phyloP scores from a whole-genome alignment of 2,113 vertebrate species.

The Sylvilagus bachmani region DNA sequence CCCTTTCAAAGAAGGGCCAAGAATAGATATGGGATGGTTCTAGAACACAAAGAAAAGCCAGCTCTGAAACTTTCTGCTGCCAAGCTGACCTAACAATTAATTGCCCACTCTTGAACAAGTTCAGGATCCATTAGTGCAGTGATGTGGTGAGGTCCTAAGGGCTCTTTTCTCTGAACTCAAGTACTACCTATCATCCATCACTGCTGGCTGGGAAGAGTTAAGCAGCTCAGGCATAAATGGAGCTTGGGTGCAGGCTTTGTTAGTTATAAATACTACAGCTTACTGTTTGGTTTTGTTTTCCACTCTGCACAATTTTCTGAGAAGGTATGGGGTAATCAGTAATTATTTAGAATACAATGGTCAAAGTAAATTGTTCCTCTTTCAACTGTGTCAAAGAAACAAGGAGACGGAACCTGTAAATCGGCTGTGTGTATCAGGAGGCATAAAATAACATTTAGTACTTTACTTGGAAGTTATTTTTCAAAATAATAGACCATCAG shows the following conservation, averaged over 20 bases:
- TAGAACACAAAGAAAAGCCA: conserved; percentile 57
- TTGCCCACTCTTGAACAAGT: conserved; percentile 63
- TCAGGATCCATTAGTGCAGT: conserved; percentile 42
- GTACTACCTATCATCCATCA: neutral
- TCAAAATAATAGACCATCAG: neutral
- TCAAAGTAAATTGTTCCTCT: conserved; percentile 70
- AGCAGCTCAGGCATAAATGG: conserved; percentile 36
- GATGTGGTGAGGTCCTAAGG: conserved; percentile 10
- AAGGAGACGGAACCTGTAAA: conserved; percentile 44
- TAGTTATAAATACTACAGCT: conserved; percentile 33
- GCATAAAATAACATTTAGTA: conserved; percentile 49
- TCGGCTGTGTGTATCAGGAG: neutral
- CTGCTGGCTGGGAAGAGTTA: neutral
- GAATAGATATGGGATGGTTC: neutral
- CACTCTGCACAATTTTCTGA: conserved; percentile 26
- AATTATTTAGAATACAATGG: conserved; percentile 74
- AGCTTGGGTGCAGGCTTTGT: neutral
- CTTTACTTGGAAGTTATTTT: neutral
- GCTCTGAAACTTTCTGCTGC: conserved; percentile 33
- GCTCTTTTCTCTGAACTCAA: conserved; percentile 31
- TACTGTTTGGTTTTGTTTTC: conserved; percentile 46
- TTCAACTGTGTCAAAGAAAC: conserved; percentile 60
- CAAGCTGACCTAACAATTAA: conserved; percentile 59
- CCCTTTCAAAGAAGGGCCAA: conserved; percentile 39
- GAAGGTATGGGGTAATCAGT: conserved; percentile 55